These are phyloP conservation scores for Branchinecta sandiegonensis DNA, from an alignment of 2,888 invertebrate species.

Conservation along the genomic window DNA sequence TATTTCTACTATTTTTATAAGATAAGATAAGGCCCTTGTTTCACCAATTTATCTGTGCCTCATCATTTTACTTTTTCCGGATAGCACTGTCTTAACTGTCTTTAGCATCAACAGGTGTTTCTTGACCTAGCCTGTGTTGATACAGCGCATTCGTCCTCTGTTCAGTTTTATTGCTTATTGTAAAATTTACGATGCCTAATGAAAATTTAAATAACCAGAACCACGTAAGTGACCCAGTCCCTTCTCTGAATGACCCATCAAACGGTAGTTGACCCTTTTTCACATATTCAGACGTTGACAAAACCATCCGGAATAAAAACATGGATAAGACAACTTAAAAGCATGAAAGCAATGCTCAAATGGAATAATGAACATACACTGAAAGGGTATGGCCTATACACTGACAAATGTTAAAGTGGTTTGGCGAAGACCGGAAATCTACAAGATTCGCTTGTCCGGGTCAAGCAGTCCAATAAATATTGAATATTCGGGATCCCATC, in stretches of 20 bases:
- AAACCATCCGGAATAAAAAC: conserved; percentile 11
- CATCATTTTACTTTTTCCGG: neutral
- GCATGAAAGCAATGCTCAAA: neutral
- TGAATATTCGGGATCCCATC: too few relatives aligned
- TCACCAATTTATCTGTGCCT: neutral
- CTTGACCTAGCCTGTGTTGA: too few relatives aligned
- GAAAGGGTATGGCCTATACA: too few relatives aligned
- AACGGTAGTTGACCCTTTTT: neutral
- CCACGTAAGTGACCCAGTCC: neutral
- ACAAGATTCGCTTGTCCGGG: too few relatives aligned
- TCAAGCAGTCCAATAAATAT: too few relatives aligned
- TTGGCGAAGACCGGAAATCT: too few relatives aligned
- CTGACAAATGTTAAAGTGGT: neutral
- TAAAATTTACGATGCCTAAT: neutral
- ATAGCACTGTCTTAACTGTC: neutral
- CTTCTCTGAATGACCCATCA: neutral
- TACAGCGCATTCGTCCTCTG: too few relatives aligned
- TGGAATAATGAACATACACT: neutral
- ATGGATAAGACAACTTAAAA: neutral
- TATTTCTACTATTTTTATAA: neutral
- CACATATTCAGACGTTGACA: conserved; percentile 6
- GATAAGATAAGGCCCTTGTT: neutral
- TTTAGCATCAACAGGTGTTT: too few relatives aligned
- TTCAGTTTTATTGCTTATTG: too few relatives aligned
- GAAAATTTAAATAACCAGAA: neutral